These are phyloP conservation scores for Uropetala carovei DNA, from an alignment of 2,888 invertebrate species.

Conservation along the genomic window DNA sequence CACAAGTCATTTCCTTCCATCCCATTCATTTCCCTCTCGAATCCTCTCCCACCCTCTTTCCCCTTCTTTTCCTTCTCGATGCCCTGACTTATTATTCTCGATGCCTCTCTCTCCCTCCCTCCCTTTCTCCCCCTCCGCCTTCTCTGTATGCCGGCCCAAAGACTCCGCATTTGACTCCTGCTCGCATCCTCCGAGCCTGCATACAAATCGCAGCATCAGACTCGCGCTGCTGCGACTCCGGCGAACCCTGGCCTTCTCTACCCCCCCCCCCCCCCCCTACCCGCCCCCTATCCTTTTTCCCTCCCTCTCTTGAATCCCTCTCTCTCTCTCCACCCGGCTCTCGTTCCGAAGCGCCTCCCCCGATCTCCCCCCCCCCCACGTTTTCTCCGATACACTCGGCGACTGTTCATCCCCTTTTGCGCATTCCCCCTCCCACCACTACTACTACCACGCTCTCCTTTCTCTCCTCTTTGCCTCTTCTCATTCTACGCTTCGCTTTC, in stretches of 20 bases:
- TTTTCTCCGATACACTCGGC: slow-evolving; percentile 56
- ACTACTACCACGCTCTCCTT: background rate
- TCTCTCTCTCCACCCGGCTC: background rate
- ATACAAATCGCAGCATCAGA: slow-evolving; percentile 64
- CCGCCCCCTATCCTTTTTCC: background rate
- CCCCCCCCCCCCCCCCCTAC: background rate
- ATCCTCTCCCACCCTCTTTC: background rate
- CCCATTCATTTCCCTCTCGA: slow-evolving; percentile 52
- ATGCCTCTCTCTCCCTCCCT: background rate
- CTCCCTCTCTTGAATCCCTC: background rate
- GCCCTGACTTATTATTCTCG: slow-evolving; percentile 33
- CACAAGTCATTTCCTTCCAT: slow-evolving; percentile 59
- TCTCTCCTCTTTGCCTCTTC: background rate
- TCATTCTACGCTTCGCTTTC: background rate
- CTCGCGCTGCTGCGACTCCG: slow-evolving; percentile 23
- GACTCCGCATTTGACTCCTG: slow-evolving; percentile 59
- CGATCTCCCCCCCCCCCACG: background rate
- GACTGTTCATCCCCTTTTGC: slow-evolving; percentile 47
- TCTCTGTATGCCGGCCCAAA: slow-evolving; percentile 60
- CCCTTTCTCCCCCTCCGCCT: slow-evolving; percentile 29
- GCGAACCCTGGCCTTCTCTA: slow-evolving; percentile 38
- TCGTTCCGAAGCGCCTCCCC: background rate
- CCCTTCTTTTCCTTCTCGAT: background rate
- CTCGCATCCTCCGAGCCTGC: slow-evolving; percentile 61
- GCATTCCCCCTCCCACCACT: slow-evolving; percentile 13